phyloP scores from a whole-genome alignment of 2,797 vertebrate species.

The Rallus crepitans region DNA sequence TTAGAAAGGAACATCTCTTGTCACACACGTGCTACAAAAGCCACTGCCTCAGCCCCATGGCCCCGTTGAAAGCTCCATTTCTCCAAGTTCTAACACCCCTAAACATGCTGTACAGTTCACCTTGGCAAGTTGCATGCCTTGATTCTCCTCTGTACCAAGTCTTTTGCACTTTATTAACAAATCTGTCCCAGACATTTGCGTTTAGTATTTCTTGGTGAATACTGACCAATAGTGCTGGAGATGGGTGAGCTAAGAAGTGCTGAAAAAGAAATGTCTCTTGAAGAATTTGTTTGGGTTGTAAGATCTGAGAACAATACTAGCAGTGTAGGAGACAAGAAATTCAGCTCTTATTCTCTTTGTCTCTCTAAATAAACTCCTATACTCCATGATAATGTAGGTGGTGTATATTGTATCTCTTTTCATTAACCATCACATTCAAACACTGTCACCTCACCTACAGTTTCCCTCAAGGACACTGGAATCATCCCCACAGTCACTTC shows the following conservation, averaged over 20 bases:
- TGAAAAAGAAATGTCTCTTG: neutral
- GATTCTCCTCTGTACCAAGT: neutral
- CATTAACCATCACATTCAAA: neutral
- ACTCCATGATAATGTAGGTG: neutral
- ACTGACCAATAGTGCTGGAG: neutral
- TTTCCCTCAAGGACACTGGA: neutral
- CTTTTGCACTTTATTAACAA: neutral
- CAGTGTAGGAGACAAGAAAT: neutral
- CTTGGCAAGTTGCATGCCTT: neutral
- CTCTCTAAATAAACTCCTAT: neutral
- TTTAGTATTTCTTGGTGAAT: neutral
- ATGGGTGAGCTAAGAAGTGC: neutral
- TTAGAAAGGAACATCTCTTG: neutral
- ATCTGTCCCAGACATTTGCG: neutral
- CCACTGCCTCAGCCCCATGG: rapidly evolving
- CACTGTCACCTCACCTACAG: neutral
- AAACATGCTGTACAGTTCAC: neutral
- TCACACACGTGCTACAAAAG: neutral
- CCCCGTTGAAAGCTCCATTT: neutral
- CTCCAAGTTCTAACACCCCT: neutral
- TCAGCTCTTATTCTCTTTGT: neutral
- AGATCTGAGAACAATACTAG: neutral
- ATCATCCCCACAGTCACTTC: neutral
- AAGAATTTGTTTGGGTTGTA: neutral
- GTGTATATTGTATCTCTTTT: neutral